Evolutionary conservation across 1,140 invertebrate species (phyloP), one percentile per base, ranked within the genome.

Genomic region (Dufourea novaeangliae): DNA sequence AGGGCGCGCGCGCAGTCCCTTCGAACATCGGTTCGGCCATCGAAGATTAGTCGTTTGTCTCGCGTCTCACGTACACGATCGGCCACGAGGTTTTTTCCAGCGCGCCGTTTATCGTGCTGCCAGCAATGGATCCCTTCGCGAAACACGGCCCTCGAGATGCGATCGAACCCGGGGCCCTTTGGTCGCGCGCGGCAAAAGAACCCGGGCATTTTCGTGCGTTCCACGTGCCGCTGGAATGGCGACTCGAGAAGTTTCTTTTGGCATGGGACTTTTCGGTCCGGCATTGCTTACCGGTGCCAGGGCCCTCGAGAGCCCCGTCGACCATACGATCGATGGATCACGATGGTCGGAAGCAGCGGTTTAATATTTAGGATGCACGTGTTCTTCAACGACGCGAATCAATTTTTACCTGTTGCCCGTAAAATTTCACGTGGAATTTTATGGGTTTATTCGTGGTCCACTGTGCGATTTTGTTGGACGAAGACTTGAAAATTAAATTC

Each of bases 31-130:
- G 20, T n/a, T 25, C 7, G 37, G 1, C 34, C 62, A 8, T 73
- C 54, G 44, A 66, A 62, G 41, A 73, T 59, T 68, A 54, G 78
- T 61, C 85, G 63, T 88, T 89, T 87, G 69, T 79, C 64, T 87
- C 67, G 78, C 86, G 52, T 84, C 84, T 90, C 88, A 89, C 84
- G 86, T 89, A 63, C 62, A 52, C 41, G 46, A 63, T 52, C 57
- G 39, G 57, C 77, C 34, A 63, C 37, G 37, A 85, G 71, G 54
- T 77, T 84, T 84, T 86, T 75, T 50, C 66, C 41, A 7, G 54
- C 46, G 62, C 71, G 62, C 63, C 75, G 74, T 73, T 78, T 78
- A 73, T 62, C 76, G 73, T 78, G 56, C 50, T 57, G 69, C 61
- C 66, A n/a, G 44, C 14, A 17, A n/a, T 17, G 25, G 3, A n/a